These are phyloP conservation scores for Odontophorus gujanensis DNA, from an alignment of 2,113 vertebrate species.

Conservation along the genomic window DNA sequence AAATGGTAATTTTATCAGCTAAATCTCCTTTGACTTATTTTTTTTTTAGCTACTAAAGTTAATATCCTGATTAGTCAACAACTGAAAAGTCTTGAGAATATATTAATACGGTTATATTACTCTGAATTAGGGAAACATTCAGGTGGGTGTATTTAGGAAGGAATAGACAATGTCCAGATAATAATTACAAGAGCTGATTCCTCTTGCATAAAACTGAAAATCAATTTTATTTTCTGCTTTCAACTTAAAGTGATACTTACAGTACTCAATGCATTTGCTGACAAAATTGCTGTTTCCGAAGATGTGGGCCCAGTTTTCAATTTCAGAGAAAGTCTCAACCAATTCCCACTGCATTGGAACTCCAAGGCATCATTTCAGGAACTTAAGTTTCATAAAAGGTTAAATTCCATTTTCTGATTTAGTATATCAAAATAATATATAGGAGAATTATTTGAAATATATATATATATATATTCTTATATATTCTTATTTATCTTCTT, in stretches of 20 bases:
- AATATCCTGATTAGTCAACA: background rate
- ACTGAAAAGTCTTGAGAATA: background rate
- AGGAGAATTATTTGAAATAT: too few relatives aligned
- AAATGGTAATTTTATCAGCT: constrained; percentile 6
- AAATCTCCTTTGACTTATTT: constrained; percentile 22
- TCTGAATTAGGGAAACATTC: background rate
- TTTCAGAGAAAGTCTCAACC: background rate
- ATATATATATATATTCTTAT: too few relatives aligned
- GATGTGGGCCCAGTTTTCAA: background rate
- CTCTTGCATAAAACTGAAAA: background rate
- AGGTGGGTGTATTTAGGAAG: background rate
- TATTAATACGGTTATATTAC: background rate
- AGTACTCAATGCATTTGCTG: background rate
- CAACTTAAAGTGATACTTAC: background rate
- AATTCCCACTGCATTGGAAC: background rate
- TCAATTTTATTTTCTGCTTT: background rate
- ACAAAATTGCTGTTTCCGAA: background rate
- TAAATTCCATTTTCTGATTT: background rate
- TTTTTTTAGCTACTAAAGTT: background rate
- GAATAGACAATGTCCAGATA: background rate
- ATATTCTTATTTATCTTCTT: too few relatives aligned
- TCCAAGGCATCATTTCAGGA: background rate
- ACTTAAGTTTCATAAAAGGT: background rate
- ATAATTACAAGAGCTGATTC: background rate
- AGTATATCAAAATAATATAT: background rate